These are phyloP conservation scores for Drosophila bocki DNA, from an alignment of 1,140 invertebrate genomes.

Conservation along the genomic window DNA sequence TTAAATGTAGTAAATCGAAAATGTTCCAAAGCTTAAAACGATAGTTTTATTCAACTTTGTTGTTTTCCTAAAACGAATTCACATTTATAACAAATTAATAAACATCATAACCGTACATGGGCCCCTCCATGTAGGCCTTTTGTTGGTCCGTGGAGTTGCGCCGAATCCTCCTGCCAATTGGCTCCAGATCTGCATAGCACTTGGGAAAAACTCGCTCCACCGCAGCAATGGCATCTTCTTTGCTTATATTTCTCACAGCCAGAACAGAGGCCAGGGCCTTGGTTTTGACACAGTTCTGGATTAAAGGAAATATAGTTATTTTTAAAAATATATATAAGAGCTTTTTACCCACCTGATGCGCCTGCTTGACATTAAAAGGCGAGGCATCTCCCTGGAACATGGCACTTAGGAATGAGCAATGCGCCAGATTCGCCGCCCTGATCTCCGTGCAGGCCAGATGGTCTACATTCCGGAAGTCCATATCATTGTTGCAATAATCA, in stretches of 20 bases:
- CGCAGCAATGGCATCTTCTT: slow-evolving; percentile 90
- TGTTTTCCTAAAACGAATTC: slow-evolving; percentile 27
- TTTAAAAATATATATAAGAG: not conserved
- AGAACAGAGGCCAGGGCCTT: slow-evolving; percentile 94
- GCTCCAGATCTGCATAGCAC: slow-evolving; percentile 97
- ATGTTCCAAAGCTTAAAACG: slow-evolving; percentile 32
- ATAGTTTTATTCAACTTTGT: slow-evolving; percentile 49
- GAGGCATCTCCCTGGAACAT: slow-evolving; percentile 91
- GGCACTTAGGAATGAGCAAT: slow-evolving; percentile 95
- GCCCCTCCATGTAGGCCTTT: slow-evolving; percentile 91
- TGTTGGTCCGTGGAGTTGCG: slow-evolving; percentile 91
- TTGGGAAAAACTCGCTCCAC: slow-evolving; percentile 95
- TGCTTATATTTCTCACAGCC: slow-evolving; percentile 91
- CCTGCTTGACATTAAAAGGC: slow-evolving; percentile 89
- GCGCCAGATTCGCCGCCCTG: slow-evolving; percentile 94
- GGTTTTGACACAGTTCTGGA: slow-evolving; percentile 94
- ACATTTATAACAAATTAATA: slow-evolving; percentile 54
- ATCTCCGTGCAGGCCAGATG: slow-evolving; percentile 98
- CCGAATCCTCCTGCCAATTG: slow-evolving; percentile 93
- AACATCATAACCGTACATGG: slow-evolving; percentile 92
- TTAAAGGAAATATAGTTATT: not conserved
- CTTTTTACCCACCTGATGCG: slow-evolving; percentile 87
- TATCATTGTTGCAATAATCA: slow-evolving; percentile 95
- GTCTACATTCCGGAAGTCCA: slow-evolving; percentile 95
- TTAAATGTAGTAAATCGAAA: slow-evolving; percentile 11